Conservation (phyloP, 2,797 vertebrate genomes). For the Microctenopoma stevenorrisi region DNA sequence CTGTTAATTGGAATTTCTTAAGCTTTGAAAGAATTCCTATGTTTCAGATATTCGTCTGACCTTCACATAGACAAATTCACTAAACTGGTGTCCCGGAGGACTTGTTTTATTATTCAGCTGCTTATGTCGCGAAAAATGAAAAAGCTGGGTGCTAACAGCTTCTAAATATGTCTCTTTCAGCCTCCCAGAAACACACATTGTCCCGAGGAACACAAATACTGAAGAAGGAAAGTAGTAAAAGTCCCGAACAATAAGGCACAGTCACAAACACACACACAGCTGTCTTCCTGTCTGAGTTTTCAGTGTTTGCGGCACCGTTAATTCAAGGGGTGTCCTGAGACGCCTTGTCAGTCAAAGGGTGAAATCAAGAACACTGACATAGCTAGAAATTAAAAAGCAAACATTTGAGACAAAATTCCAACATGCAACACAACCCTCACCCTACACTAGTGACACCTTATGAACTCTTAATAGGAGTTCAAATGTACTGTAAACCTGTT, state of each 20-base stretch:
- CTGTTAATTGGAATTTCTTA: not conserved
- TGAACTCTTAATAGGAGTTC: too few relatives aligned
- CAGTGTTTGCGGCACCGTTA: not conserved
- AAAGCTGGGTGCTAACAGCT: not conserved
- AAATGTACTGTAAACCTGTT: too few relatives aligned
- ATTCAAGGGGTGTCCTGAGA: not conserved
- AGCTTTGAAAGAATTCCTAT: not conserved
- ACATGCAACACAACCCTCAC: not conserved
- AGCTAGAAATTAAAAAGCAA: not conserved
- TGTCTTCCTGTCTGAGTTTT: constrained; percentile 22
- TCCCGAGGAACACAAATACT: not conserved
- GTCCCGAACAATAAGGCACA: constrained; percentile 14
- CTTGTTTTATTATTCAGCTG: constrained; percentile 19
- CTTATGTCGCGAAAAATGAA: constrained; percentile 16
- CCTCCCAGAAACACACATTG: constrained; percentile 18
- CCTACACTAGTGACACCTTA: too few relatives aligned
- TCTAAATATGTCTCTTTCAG: constrained; percentile 33
- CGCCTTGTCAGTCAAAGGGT: not conserved
- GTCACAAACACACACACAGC: constrained; percentile 3
- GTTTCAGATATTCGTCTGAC: constrained; percentile 2
- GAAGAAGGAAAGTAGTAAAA: constrained; percentile 6
- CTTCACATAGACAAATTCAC: constrained; percentile 25
- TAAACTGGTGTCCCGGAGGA: constrained; percentile 3
- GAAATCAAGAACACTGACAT: not conserved
- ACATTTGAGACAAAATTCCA: not conserved